Conservation (phyloP, 2,113 vertebrate species). For the Desmodus rotundus region DNA sequence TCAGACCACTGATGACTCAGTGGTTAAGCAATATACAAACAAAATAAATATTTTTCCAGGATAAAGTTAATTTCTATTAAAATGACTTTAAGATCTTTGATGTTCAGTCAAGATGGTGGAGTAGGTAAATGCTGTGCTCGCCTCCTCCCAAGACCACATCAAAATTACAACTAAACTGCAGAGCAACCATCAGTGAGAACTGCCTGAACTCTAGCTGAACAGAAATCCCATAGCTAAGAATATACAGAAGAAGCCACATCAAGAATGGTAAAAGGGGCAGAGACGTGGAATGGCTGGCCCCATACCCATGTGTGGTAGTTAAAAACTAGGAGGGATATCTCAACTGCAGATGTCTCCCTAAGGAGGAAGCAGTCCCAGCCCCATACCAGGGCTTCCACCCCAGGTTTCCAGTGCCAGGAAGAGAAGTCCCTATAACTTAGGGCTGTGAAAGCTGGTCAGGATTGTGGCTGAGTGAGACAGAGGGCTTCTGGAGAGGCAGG, state of each 20-base stretch:
- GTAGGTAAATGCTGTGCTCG: neutral
- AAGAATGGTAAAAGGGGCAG: neutral
- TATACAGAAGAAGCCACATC: neutral
- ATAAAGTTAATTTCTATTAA: neutral
- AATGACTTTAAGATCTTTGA: neutral
- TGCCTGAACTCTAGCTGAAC: neutral
- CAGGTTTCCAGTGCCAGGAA: neutral
- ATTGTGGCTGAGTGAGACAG: neutral
- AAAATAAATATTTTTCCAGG: neutral
- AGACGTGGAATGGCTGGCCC: too few species aligned
- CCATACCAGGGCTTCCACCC: neutral
- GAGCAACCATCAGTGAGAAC: neutral
- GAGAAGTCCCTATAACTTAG: neutral
- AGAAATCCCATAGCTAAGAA: neutral
- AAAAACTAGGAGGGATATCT: neutral
- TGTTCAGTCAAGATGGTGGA: neutral
- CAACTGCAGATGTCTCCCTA: neutral
- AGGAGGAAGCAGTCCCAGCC: neutral
- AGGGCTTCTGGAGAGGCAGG: neutral
- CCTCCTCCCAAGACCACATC: neutral
- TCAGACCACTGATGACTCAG: neutral
- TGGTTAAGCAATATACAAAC: neutral
- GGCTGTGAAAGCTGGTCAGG: neutral
- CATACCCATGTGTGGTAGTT: too few species aligned
- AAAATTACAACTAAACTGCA: neutral